Evolutionary conservation across 2,113 vertebrate species (phyloP).

Genomic region (Menura novaehollandiae): DNA sequence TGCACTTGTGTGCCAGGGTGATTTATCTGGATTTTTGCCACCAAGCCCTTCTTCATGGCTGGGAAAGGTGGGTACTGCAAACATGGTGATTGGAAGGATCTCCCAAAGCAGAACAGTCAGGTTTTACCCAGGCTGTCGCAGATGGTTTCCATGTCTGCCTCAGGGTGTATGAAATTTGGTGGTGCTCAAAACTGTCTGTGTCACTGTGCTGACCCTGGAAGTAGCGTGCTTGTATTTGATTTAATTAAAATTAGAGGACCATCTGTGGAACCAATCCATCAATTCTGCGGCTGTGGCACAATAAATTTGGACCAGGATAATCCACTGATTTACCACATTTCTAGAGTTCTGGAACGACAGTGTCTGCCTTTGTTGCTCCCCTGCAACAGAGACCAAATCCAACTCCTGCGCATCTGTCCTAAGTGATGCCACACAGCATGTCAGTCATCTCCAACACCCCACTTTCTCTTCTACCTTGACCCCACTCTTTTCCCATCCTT

Average conservation of each 20-base stretch:
- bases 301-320: not conserved
- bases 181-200: not conserved
- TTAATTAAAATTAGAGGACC: not conserved
- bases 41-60: accelerated
- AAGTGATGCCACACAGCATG: accelerated
- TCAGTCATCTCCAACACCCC: not conserved
- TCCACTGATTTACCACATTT: not conserved
- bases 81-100: not conserved
- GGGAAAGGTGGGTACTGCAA: not conserved
- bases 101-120: not conserved
- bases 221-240: not conserved
- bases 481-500: accelerated
- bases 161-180: not conserved
- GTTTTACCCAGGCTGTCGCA: accelerated
- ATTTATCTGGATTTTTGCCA: not conserved
- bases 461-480: not conserved
- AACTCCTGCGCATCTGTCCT: not conserved
- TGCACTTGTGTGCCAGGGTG: not conserved
- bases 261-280: not conserved
- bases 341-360: not conserved
- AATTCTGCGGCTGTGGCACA: not conserved
- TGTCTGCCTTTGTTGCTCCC: not conserved
- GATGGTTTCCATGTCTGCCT: not conserved
- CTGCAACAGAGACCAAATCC: not conserved
- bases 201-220: not conserved